Evolutionary conservation across 2,113 vertebrate species (phyloP).

Genomic region (Poecile atricapillus): DNA sequence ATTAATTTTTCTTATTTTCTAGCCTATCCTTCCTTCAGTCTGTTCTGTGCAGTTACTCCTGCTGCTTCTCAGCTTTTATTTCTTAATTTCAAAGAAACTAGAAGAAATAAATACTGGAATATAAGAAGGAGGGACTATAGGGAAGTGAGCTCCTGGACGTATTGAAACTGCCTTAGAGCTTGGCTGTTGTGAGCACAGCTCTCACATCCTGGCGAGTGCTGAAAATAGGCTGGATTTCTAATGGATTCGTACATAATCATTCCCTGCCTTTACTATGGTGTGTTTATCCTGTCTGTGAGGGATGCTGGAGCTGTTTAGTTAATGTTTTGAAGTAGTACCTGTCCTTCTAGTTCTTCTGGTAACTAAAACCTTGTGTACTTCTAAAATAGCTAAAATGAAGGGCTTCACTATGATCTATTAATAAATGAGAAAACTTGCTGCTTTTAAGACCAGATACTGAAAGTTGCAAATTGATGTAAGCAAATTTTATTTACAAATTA

Average conservation of each 20-base stretch:
- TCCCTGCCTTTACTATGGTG: neutral
- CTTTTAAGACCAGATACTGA: neutral
- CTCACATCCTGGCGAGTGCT: neutral
- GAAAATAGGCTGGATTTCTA: neutral
- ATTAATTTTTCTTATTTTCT: neutral
- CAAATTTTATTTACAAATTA: neutral
- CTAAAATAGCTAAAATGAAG: neutral
- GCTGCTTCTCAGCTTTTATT: neutral
- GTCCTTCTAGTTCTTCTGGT: constrained; percentile 2
- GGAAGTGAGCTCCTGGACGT: neutral
- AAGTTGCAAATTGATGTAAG: neutral
- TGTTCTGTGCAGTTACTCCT: neutral
- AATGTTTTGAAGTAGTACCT: neutral
- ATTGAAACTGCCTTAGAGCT: neutral
- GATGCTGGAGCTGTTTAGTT: neutral
- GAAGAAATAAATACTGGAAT: neutral
- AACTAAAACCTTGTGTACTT: neutral
- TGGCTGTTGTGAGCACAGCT: neutral
- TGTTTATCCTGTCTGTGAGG: neutral
- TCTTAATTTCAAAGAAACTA: neutral
- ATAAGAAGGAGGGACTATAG: neutral
- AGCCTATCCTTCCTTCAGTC: neutral
- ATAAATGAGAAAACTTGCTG: neutral
- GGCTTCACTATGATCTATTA: neutral
- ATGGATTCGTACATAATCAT: neutral